phyloP scores from a whole-genome alignment of 1,140 invertebrate genomes.

The Samia ricini region DNA sequence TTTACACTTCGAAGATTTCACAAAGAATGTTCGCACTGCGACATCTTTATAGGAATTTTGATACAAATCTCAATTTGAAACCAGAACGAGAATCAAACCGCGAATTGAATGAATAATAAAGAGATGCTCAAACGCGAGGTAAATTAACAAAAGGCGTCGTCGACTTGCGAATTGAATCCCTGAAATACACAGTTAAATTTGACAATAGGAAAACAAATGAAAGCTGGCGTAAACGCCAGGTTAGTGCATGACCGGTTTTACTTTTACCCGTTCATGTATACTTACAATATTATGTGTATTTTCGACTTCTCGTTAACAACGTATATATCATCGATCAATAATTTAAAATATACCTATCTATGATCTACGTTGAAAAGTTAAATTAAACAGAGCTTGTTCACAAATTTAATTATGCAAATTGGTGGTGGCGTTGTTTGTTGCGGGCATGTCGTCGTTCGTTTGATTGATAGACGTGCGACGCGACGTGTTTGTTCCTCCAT shows the following conservation, averaged over 20 bases:
- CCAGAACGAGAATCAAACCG: not conserved
- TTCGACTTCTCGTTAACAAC: not conserved
- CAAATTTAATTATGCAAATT: conserved; percentile 26
- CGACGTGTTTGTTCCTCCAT: not conserved
- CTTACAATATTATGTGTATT: not conserved
- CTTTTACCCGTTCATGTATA: not conserved
- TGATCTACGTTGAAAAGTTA: not conserved
- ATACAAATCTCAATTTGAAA: not conserved
- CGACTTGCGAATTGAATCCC: no score
- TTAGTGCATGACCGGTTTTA: not conserved
- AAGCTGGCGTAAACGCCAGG: not conserved
- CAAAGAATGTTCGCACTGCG: no score
- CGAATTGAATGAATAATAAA: not conserved
- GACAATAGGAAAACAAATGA: no score
- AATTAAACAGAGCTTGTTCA: conserved; percentile 6
- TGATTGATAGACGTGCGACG: not conserved
- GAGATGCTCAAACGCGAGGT: not conserved
- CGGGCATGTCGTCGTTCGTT: conserved; percentile 4
- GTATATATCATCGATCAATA: not conserved
- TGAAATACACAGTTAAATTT: no score
- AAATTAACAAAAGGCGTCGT: no score
- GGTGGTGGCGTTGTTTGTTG: not conserved
- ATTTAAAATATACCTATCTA: not conserved
- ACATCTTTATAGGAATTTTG: not conserved
- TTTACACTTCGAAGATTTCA: no score